Conservation (phyloP, 2,113 vertebrate genomes). For the Onychorhynchus coronatus region DNA sequence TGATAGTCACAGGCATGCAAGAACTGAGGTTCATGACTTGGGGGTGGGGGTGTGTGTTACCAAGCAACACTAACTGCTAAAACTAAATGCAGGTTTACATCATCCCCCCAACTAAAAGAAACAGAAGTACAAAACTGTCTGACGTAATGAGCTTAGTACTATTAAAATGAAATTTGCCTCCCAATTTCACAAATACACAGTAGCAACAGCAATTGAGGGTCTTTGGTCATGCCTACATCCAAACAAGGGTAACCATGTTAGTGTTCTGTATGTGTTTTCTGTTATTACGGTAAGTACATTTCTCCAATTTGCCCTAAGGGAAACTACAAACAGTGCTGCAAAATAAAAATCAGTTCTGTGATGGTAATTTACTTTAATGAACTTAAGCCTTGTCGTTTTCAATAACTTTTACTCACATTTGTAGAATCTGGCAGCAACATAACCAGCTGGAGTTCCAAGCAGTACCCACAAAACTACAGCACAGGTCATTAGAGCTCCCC, state of each 20-base stretch:
- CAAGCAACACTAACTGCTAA: background rate
- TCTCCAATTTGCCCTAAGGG: background rate
- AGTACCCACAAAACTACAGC: constrained; percentile 96
- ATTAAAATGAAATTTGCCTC: background rate
- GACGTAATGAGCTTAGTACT: background rate
- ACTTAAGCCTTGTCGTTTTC: constrained; percentile 39
- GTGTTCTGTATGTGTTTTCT: background rate
- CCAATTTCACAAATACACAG: background rate
- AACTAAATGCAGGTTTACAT: background rate
- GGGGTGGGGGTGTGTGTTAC: background rate
- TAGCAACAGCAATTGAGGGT: background rate
- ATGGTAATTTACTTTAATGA: constrained; percentile 83
- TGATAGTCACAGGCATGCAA: background rate
- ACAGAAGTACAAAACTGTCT: background rate
- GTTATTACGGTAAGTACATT: background rate
- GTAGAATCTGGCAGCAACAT: constrained; percentile 92
- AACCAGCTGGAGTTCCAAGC: constrained; percentile 89
- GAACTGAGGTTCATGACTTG: background rate
- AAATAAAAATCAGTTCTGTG: constrained; percentile 32
- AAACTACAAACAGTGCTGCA: background rate
- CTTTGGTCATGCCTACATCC: background rate
- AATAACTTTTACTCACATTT: constrained; percentile 85
- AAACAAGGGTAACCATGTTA: background rate
- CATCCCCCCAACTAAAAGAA: rapidly evolving
- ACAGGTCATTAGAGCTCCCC: constrained; percentile 97